These are phyloP conservation scores for Heliocidaris erythrogramma DNA, from an alignment of 35 echinoderm and acorn worm species.

Conservation along the genomic window DNA sequence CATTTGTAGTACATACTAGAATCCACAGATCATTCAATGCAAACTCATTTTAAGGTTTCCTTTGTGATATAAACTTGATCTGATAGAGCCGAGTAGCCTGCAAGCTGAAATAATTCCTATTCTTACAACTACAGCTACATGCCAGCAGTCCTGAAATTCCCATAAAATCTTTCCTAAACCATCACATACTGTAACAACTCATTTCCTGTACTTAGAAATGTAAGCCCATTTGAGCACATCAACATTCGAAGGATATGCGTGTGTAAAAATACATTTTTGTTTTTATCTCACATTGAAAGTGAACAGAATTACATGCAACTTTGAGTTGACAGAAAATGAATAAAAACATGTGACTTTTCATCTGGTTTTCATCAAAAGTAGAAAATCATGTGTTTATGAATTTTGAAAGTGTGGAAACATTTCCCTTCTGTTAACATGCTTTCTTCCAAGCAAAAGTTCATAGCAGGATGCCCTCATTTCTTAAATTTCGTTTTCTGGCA, in stretches of 20 bases:
- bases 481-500: neutral
- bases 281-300: neutral
- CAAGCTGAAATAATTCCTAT: neutral
- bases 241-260: neutral
- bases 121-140: neutral
- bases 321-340: neutral
- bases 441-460: neutral
- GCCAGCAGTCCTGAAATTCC: neutral
- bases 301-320: neutral
- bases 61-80: neutral
- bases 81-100: neutral
- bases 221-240: neutral
- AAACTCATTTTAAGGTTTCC: neutral
- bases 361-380: slow-evolving; percentile 3
- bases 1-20: neutral
- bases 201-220: neutral
- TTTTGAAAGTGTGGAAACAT: neutral
- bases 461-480: neutral
- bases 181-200: neutral
- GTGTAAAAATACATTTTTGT: neutral
- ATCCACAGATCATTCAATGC: neutral
- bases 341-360: neutral
- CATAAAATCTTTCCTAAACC: neutral
- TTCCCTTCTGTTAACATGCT: neutral
- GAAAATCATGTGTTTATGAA: neutral